phyloP scores from a whole-genome alignment of 2,113 vertebrate genomes.

The Danionella cerebrum region DNA sequence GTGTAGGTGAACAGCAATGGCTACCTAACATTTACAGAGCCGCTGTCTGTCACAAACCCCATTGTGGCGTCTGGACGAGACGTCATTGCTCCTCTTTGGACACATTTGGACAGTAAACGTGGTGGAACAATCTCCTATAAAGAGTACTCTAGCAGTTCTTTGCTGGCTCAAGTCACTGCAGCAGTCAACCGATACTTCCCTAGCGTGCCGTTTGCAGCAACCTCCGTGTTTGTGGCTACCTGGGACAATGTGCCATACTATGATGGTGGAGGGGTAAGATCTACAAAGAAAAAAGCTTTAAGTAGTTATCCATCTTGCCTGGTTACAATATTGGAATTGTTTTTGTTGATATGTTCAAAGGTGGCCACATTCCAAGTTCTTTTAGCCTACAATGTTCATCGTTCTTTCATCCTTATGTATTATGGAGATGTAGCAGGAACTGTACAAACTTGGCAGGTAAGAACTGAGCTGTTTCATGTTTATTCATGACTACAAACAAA shows the following conservation, averaged over 20 bases:
- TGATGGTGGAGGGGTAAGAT: background rate
- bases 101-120: background rate
- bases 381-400: background rate
- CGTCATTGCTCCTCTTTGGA: background rate
- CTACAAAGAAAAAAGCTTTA: rapidly evolving
- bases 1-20: background rate
- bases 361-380: background rate
- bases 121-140: background rate
- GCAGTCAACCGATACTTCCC: background rate
- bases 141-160: background rate
- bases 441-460: background rate
- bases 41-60: background rate
- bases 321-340: background rate
- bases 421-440: background rate
- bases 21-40: background rate
- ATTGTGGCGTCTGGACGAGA: background rate
- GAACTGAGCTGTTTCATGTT: background rate
- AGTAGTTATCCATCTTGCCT: background rate
- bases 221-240: background rate
- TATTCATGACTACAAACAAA: rapidly evolving
- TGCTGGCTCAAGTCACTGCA: background rate
- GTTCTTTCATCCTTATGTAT: background rate
- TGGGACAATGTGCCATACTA: background rate
- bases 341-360: background rate
- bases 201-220: background rate